Conservation (phyloP, 2,888 invertebrate genomes). For the Luffia ferchaultella region DNA sequence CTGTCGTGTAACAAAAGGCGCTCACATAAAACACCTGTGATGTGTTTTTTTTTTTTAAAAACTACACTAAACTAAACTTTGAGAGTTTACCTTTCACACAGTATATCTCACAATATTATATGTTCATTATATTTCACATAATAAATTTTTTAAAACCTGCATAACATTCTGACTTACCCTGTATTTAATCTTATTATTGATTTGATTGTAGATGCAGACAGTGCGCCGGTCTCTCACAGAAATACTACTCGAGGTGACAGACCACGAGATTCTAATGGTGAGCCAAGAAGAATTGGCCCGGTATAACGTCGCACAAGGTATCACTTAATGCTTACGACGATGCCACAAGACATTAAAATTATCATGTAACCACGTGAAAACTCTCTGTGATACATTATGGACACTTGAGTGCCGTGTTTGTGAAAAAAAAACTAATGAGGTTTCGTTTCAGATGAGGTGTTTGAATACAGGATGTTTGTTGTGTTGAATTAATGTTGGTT, state of each 20-base stretch:
- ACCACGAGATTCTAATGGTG: conserved; percentile 84
- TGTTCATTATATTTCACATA: too few species aligned
- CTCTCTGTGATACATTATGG: conserved; percentile 24
- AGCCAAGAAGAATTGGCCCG: conserved; percentile 87
- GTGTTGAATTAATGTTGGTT: conserved; percentile 59
- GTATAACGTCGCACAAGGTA: conserved; percentile 87
- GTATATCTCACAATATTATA: too few species aligned
- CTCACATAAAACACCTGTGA: too few species aligned
- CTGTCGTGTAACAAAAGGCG: too few species aligned
- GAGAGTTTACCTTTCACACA: too few species aligned
- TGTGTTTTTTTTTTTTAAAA: too few species aligned
- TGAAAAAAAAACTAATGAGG: conserved; percentile 33
- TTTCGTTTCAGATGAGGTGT: conserved; percentile 60
- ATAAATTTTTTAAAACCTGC: too few species aligned
- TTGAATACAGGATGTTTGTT: conserved; percentile 48
- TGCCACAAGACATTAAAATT: not conserved
- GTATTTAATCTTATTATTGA: too few species aligned
- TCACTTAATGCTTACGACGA: conserved; percentile 40
- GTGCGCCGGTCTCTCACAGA: conserved; percentile 91
- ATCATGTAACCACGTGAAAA: conserved; percentile 6
- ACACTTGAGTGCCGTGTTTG: conserved; percentile 28
- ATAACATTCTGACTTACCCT: too few species aligned
- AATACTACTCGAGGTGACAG: conserved; percentile 93
- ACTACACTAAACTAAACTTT: too few species aligned
- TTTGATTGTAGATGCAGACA: conserved; percentile 75